Base-by-base conservation (phyloP, 2,113 vertebrate genomes). In the Ophthalmotilapia sp. region DNA sequence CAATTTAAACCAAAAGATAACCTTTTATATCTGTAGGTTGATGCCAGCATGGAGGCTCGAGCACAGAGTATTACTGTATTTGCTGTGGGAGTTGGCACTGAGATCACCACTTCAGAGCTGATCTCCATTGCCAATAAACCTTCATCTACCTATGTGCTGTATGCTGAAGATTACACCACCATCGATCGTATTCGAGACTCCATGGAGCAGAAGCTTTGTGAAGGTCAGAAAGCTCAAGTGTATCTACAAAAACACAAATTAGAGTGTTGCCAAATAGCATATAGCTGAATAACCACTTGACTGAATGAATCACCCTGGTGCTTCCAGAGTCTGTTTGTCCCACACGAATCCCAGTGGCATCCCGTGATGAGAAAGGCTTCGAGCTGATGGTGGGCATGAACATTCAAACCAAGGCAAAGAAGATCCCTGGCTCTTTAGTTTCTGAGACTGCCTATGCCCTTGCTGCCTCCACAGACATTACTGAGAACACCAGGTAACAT, bases 301-400 rank as follows among this genome's bases (percentile, higher is more conserved):
- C 23, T 75, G 23, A 86, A 51, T 40, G 38, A 58, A 54, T 33
- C 1, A n/a, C 4, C 8, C n/a, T 17, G 79, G 56, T 81, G 40
- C 38, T 26, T 82, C 17, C 70, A 97, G 97, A 97, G 89, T 97
- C 97, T 2, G 96, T 97, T 23, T 97, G 97, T 86, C 97, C 97
- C 5, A 97, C 97, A 7, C 94, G 95, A 51, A 97, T 97, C 55
- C 96, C 96, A 2, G 97, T 97, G 82, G 96, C 96, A 3, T 96
- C 96, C 10, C 94, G 96, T 21, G 97, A 97, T 84, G 97, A 97
- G 89, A 97, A 97, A 80, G 97, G 97, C 62, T 97, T 97, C 73
- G 97, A 97, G 92, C 92, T 97, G 90, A 91, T 97, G 82, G 4
- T 96, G 81, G 96, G 97, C 36, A 94, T 97, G 94, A 97, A 96